Evolutionary conservation across 1,140 invertebrate species (phyloP).

Genomic region (Marisa cornuarietis): DNA sequence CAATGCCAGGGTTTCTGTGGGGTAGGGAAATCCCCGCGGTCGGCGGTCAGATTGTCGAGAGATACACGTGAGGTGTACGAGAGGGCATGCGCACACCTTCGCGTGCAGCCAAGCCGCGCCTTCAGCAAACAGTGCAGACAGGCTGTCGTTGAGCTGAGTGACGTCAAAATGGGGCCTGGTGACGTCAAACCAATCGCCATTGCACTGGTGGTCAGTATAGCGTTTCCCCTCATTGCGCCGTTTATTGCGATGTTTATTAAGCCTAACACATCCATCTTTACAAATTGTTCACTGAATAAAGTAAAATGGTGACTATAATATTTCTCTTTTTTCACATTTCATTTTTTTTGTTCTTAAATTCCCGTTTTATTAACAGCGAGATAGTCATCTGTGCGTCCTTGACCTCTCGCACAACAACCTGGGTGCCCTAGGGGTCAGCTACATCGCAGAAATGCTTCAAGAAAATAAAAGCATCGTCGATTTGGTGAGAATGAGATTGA

Average conservation of each 20-base stretch:
- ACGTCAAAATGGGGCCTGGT: conserved; percentile 25
- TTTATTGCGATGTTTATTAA: background rate
- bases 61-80: conserved; percentile 20
- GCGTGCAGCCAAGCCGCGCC: conserved; percentile 27
- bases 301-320: background rate
- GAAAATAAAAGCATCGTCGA: conserved; percentile 43
- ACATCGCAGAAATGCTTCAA: conserved; percentile 43
- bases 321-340: background rate
- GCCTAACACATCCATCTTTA: background rate
- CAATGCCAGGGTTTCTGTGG: too few relatives aligned
- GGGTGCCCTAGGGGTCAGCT: conserved; percentile 35
- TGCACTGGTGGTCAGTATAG: conserved; percentile 40
- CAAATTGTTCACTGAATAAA: background rate
- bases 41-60: background rate
- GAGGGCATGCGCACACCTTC: conserved; percentile 28
- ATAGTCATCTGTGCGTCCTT: conserved; percentile 33
- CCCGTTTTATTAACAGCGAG: conserved; percentile 35
- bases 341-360: background rate
- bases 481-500: conserved; percentile 34
- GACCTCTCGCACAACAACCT: conserved; percentile 47
- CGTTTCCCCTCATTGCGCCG: background rate
- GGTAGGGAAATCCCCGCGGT: background rate
- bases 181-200: conserved; percentile 45
- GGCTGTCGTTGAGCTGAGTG: conserved; percentile 26
- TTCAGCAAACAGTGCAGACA: conserved; percentile 39